Evolutionary conservation across 2,888 invertebrate species (phyloP).

Genomic region (Meta bourneti): DNA sequence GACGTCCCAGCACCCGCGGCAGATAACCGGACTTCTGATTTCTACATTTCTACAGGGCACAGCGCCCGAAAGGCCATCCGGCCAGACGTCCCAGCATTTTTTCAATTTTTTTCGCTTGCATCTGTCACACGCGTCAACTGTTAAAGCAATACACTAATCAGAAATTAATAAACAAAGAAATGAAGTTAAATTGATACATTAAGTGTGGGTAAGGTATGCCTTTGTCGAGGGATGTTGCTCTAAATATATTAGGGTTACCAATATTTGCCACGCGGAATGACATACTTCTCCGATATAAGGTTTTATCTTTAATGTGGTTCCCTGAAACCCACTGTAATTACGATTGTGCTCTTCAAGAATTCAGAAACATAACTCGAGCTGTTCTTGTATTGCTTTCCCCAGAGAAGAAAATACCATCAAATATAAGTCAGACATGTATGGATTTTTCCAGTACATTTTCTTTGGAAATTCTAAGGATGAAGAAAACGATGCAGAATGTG

Average conservation of each 20-base stretch:
- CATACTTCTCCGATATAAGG: slow-evolving; percentile 39
- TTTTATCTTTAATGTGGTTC: slow-evolving; percentile 51
- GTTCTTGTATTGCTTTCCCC: slow-evolving; percentile 9
- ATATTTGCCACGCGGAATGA: slow-evolving; percentile 33
- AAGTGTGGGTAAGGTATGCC: slow-evolving; percentile 45
- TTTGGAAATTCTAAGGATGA: slow-evolving; percentile 41
- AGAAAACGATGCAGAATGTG: neutral
- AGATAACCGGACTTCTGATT: too few species aligned
- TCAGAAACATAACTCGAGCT: slow-evolving; percentile 31
- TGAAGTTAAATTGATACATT: neutral
- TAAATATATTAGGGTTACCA: slow-evolving; percentile 58
- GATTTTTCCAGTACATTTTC: slow-evolving; percentile 59
- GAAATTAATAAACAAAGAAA: neutral
- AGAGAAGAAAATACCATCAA: neutral
- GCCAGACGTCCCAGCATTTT: too few species aligned
- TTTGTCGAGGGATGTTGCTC: slow-evolving; percentile 40
- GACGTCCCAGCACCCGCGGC: too few species aligned
- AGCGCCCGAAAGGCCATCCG: too few species aligned
- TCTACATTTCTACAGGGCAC: too few species aligned
- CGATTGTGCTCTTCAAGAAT: slow-evolving; percentile 43
- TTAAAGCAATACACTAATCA: neutral
- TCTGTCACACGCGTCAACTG: slow-evolving; percentile 15
- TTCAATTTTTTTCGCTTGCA: neutral
- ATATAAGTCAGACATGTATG: slow-evolving; percentile 42
- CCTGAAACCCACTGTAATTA: slow-evolving; percentile 58